A percentile compares a stretch with the other conserved stretches of the same genome.
phyloP scores from a whole-genome alignment of 2,797 vertebrate species.

The Lacerta viridis region DNA sequence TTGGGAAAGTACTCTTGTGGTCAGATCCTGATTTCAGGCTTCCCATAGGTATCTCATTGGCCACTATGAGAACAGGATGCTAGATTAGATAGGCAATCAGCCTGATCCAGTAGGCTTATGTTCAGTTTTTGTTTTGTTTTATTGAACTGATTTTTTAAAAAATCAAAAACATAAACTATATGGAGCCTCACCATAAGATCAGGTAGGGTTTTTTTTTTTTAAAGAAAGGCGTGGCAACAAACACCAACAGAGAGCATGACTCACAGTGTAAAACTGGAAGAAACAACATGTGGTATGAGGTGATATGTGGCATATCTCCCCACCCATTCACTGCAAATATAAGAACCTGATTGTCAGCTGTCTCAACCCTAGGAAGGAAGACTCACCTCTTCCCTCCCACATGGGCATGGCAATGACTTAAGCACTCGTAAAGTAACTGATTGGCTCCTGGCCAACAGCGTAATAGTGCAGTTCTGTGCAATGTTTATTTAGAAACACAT shows the following conservation, averaged over 20 bases:
- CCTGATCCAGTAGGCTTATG: too few species aligned
- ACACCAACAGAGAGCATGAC: conserved; percentile 5
- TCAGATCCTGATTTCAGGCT: too few species aligned
- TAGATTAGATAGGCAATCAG: too few species aligned
- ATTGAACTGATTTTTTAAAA: background rate
- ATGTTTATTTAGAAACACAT: background rate
- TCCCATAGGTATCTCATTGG: too few species aligned
- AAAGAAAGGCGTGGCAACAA: background rate
- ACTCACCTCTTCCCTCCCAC: background rate
- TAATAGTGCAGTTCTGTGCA: background rate
- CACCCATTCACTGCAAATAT: background rate
- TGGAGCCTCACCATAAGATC: background rate
- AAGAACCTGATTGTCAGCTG: background rate
- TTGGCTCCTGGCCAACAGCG: background rate
- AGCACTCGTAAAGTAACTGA: background rate
- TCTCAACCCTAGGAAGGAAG: background rate
- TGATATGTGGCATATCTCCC: rapidly evolving
- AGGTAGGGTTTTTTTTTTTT: background rate
- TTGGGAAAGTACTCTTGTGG: too few species aligned
- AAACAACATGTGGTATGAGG: background rate
- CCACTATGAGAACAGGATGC: too few species aligned
- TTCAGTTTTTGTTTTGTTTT: too few species aligned
- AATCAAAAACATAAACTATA: background rate
- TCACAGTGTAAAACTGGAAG: background rate
- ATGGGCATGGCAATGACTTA: background rate